Percentiles rank a stretch among this genome's conserved stretches.
Evolutionary conservation across 2,113 vertebrate species (phyloP).

Genomic region (Cheirogaleus medius): DNA sequence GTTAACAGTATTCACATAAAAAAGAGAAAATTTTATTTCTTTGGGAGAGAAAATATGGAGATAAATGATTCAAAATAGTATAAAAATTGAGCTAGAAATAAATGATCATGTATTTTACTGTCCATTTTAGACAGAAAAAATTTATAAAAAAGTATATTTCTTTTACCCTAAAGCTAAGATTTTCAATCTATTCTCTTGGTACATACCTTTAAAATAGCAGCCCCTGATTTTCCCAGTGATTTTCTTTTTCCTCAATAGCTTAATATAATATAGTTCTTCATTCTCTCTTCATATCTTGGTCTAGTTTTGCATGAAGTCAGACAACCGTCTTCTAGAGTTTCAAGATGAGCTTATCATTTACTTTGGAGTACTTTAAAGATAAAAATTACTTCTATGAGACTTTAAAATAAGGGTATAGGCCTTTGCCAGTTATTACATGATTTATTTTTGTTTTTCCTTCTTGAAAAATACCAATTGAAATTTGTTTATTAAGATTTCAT

Average conservation of each 20-base stretch:
- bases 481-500: neutral
- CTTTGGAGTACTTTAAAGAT: neutral
- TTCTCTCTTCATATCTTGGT: conserved; percentile 12
- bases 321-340: neutral
- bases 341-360: neutral
- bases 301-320: neutral
- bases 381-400: neutral
- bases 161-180: neutral
- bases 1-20: neutral
- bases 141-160: neutral
- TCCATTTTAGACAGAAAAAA: neutral
- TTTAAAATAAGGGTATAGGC: neutral
- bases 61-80: conserved; percentile 31
- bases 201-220: neutral
- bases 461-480: neutral
- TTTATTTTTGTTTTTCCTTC: conserved; percentile 24
- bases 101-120: conserved; percentile 14
- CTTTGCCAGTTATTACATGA: neutral
- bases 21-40: neutral
- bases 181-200: neutral
- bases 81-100: conserved; percentile 33
- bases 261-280: neutral
- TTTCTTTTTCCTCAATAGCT: conserved; percentile 27
- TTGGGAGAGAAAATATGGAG: conserved; percentile 30
- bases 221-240: neutral